phyloP scores from a whole-genome alignment of 2,797 vertebrate species.

The Sebastes diaconus region DNA sequence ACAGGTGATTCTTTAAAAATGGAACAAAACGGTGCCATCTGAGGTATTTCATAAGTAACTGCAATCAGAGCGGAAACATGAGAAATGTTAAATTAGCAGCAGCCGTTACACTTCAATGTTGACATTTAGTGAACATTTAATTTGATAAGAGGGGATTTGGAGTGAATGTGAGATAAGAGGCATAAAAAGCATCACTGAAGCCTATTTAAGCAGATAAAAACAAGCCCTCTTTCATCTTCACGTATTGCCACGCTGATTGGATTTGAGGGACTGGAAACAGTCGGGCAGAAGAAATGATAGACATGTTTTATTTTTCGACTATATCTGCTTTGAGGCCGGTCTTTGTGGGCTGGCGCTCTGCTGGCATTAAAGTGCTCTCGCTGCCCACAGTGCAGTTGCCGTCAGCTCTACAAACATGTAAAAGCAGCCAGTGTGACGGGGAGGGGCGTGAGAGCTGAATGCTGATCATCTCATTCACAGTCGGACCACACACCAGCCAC shows the following conservation, averaged over 20 bases:
- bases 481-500: conserved; percentile 50
- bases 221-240: conserved; percentile 38
- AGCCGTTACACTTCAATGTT: conserved; percentile 31
- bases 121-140: conserved; percentile 60
- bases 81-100: conserved; percentile 43
- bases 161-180: conserved; percentile 53
- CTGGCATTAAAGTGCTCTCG: conserved; percentile 44
- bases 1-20: conserved; percentile 2
- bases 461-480: conserved; percentile 72
- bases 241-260: conserved; percentile 20
- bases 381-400: conserved; percentile 60
- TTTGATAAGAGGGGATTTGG: conserved; percentile 54
- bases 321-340: conserved; percentile 48
- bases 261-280: conserved; percentile 46
- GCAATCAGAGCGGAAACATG: conserved; percentile 21
- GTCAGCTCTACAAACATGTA: conserved; percentile 73
- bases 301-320: conserved; percentile 42
- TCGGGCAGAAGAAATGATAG: conserved; percentile 39
- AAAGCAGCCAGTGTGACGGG: conserved; percentile 72
- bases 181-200: conserved; percentile 52
- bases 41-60: conserved; percentile 52
- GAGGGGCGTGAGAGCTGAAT: conserved; percentile 66
- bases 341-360: conserved; percentile 58
- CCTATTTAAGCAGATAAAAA: conserved; percentile 56
- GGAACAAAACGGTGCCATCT: conserved; percentile 16